Evolutionary conservation across 2,888 invertebrate species (phyloP).

Genomic region (Hemistola chrysoprasaria): DNA sequence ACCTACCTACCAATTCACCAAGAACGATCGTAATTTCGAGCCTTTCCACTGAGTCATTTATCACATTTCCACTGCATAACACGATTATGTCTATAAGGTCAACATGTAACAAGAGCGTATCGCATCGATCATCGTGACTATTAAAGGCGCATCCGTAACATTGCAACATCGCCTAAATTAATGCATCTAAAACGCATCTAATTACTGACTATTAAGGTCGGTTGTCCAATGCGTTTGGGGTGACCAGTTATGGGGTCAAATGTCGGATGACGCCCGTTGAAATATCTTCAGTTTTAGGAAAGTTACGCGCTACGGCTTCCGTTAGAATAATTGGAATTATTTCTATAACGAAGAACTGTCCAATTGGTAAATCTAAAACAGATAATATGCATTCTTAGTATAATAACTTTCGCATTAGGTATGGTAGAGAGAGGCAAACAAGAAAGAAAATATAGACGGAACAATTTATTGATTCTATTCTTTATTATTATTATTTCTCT

Average conservation of each 20-base stretch:
- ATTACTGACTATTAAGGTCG: slow-evolving; percentile 5
- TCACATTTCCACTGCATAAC: slow-evolving; percentile 8
- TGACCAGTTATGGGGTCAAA: slow-evolving; percentile 21
- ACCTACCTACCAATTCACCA: too few relatives aligned
- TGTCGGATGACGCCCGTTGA: slow-evolving; percentile 25
- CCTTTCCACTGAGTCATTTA: slow-evolving; percentile 1
- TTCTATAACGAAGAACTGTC: too few relatives aligned
- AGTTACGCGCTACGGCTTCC: slow-evolving; percentile 11
- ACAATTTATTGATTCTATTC: too few relatives aligned
- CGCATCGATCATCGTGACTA: slow-evolving; percentile 28
- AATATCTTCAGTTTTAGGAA: slow-evolving; percentile 16
- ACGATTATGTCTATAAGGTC: slow-evolving; percentile 28
- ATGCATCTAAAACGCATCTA: slow-evolving; percentile 4
- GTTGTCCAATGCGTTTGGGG: background rate
- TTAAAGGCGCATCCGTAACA: slow-evolving; percentile 20
- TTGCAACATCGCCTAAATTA: slow-evolving; percentile 20
- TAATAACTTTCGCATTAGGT: too few relatives aligned
- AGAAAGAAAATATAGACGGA: too few relatives aligned
- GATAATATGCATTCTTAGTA: too few relatives aligned
- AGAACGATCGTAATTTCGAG: too few relatives aligned
- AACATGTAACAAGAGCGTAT: slow-evolving; percentile 29
- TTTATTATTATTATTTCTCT: too few relatives aligned
- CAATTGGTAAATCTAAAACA: too few relatives aligned
- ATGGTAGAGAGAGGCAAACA: too few relatives aligned
- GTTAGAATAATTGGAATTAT: slow-evolving; percentile 1